Base-by-base conservation (phyloP, 2,888 invertebrate genomes). In the Trissoscelio sp. region DNA sequence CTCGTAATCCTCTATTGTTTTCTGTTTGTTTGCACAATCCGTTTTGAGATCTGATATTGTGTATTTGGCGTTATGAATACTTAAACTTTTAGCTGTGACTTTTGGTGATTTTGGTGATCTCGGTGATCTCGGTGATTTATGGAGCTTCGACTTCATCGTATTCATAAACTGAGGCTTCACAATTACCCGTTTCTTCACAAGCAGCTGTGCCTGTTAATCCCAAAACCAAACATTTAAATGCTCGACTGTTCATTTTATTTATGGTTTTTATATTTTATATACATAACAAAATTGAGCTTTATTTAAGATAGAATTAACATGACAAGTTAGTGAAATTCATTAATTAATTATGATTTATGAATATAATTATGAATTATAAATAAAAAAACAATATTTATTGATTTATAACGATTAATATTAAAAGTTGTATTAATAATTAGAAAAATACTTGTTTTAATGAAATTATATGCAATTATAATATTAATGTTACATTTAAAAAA, bases 1-100 rank as follows among this genome's bases (percentile, higher is more conserved):
- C 37, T 89, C 89, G 18, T 89, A 86, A 57, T 91, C 91, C n/a
- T 82, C 80, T 82, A 91, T 90, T 20, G 89, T 89, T 81, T 86
- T 88, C 53, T 88, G 85, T 75, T 91, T 91, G 66, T 91, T 91
- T 12, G 51, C 70, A 72, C 89, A 90, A 75, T 91, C 91, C 39
- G 89, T 87, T 67, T 86, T 88, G 18, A 91, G 86, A 85, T 91
- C 91, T 2, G 88, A 87, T n/a, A 91, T 80, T 70, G 90, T 87
- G 11, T 88, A 84, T 7, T 81, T 74, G 0, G 84, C 81, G 58
- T 89, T 87, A 34, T 90, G 90, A 14, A 85, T 78, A n/a, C 85
- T 88, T 12, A 78, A 75, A 34, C 81, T 83, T 20, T 79, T 86
- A 16, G 64, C 82, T 14, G 55, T 74, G 9, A 73, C 55, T 34